Evolutionary conservation across 2,797 vertebrate genomes (phyloP).

Genomic region (Linurgus olivaceus): DNA sequence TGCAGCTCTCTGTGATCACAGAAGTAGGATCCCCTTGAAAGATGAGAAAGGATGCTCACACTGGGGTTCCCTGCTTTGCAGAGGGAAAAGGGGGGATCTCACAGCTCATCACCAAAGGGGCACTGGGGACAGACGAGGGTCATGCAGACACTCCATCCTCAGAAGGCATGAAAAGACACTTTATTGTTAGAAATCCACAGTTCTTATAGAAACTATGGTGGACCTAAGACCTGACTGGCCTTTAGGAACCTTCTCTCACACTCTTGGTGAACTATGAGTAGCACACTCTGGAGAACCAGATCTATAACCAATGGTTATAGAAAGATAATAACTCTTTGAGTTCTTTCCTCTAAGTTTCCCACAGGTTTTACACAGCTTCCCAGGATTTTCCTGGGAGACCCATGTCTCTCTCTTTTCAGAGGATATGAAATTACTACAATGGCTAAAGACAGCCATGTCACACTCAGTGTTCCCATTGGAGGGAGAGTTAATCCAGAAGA

Average conservation of each 20-base stretch:
- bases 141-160: background rate
- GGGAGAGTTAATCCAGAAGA: background rate
- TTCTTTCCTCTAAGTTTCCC: background rate
- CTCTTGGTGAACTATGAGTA: background rate
- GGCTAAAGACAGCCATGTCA: background rate
- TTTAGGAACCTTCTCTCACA: background rate
- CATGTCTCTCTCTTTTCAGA: background rate
- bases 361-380: background rate
- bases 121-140: background rate
- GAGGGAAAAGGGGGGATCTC: background rate
- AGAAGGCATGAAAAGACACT: background rate
- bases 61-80: background rate
- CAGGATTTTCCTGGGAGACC: background rate
- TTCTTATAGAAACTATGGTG: background rate
- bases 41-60: background rate
- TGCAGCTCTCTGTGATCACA: background rate
- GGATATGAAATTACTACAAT: background rate
- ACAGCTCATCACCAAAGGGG: background rate
- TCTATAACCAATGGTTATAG: background rate
- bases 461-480: accelerated
- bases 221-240: background rate
- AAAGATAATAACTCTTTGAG: background rate
- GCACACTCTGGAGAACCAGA: background rate
- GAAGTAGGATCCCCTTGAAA: background rate
- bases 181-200: background rate